Evolutionary conservation across 2,888 invertebrate genomes (phyloP).

Genomic region (Thyatira batis): DNA sequence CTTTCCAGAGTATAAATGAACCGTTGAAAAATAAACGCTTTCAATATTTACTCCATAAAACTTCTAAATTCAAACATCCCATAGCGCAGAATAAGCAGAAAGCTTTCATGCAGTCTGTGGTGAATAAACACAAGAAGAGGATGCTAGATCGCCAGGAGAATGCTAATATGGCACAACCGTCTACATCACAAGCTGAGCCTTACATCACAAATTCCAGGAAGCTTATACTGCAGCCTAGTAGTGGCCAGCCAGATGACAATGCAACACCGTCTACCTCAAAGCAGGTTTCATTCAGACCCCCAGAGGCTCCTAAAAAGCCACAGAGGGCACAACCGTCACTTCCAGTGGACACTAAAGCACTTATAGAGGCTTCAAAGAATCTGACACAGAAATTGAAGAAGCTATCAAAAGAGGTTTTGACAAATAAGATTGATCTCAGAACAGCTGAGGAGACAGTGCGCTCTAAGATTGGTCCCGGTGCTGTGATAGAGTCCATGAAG

Average conservation of each 20-base stretch:
- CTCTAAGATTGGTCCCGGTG: conserved; percentile 82
- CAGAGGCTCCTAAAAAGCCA: conserved; percentile 64
- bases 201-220: conserved; percentile 66
- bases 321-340: conserved; percentile 62
- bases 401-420: conserved; percentile 93
- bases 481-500: conserved; percentile 95
- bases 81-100: conserved; percentile 77
- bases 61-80: conserved; percentile 77
- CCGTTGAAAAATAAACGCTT: conserved; percentile 77
- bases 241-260: conserved; percentile 55
- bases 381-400: conserved; percentile 95
- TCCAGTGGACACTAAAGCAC: conserved; percentile 86
- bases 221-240: conserved; percentile 60
- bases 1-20: conserved; percentile 75
- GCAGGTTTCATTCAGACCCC: conserved; percentile 60
- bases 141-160: conserved; percentile 66
- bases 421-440: conserved; percentile 83
- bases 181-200: conserved; percentile 71
- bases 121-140: conserved; percentile 77
- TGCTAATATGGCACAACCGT: conserved; percentile 56
- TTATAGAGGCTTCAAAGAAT: conserved; percentile 95
- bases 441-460: conserved; percentile 76
- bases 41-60: conserved; percentile 77
- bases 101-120: conserved; percentile 77
- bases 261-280: conserved; percentile 69